These are phyloP conservation scores for Hydractinia symbiolongicarpus DNA, from an alignment of 30 jellyfish, hydroid and myxozoan species.

Conservation along the genomic window DNA sequence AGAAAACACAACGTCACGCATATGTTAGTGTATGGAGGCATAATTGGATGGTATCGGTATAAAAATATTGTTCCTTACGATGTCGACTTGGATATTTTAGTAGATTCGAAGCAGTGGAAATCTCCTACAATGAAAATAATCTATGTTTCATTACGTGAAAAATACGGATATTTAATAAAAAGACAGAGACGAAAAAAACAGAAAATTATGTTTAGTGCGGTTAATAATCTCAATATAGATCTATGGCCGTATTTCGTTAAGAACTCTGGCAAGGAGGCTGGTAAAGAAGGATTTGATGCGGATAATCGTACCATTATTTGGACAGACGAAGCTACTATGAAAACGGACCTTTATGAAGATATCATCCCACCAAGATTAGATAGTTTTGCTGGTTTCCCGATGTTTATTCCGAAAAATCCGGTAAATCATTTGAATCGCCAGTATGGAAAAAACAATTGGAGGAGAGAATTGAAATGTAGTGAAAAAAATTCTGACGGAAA, in stretches of 20 bases:
- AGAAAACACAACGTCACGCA: constrained; percentile 35
- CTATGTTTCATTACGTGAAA: constrained; percentile 14
- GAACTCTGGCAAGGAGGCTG: neutral
- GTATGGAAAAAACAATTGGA: constrained; percentile 69
- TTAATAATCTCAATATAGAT: constrained; percentile 44
- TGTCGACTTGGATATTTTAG: constrained; percentile 60
- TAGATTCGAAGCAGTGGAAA: constrained; percentile 55
- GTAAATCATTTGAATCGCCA: constrained; percentile 34
- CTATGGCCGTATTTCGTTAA: constrained; percentile 66
- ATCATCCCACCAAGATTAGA: constrained; percentile 52
- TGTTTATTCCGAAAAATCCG: constrained; percentile 67
- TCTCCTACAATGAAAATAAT: constrained; percentile 41
- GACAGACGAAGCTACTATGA: constrained; percentile 32
- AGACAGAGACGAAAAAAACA: constrained; percentile 50
- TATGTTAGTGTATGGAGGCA: constrained; percentile 72
- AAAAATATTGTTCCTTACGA: constrained; percentile 77
- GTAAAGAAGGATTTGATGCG: too few species aligned
- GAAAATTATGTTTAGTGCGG: constrained; percentile 42
- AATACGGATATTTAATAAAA: constrained; percentile 36
- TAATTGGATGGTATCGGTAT: constrained; percentile 83
- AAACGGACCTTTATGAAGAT: constrained; percentile 28
- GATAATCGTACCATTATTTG: constrained; percentile 2
- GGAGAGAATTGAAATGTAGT: constrained; percentile 54
- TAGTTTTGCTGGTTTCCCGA: constrained; percentile 44
- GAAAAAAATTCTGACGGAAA: constrained; percentile 50